Evolutionary conservation across 2,888 invertebrate genomes (phyloP).

Genomic region (Folsomia candida): DNA sequence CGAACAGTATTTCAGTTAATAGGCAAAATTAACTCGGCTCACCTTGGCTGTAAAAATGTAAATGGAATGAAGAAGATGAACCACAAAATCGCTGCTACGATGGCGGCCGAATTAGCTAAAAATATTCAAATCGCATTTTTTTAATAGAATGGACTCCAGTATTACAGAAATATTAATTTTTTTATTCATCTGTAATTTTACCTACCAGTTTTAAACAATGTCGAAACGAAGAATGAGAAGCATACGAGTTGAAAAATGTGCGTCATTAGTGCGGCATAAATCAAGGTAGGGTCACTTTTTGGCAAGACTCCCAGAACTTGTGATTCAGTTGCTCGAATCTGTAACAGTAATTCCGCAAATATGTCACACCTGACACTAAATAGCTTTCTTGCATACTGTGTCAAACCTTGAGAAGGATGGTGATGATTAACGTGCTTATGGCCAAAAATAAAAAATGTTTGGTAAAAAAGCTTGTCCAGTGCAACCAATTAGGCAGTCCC

Average conservation of each 20-base stretch:
- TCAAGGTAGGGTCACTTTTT: conserved; percentile 17
- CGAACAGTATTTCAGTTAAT: too few relatives aligned
- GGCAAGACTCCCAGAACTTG: conserved; percentile 5
- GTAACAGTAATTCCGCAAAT: neutral
- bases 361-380: neutral
- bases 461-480: conserved; percentile 83
- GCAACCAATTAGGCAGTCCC: conserved; percentile 78
- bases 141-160: too few relatives aligned
- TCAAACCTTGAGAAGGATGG: conserved; percentile 53
- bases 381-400: too few relatives aligned
- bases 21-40: too few relatives aligned
- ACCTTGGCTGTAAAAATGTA: conserved; percentile 63
- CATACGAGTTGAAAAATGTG: conserved; percentile 70
- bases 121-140: neutral
- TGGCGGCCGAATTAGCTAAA: conserved; percentile 73
- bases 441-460: conserved; percentile 70
- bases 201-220: conserved; percentile 75
- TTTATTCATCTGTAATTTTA: neutral
- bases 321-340: conserved; percentile 1
- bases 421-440: conserved; percentile 60
- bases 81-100: conserved; percentile 73
- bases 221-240: conserved; percentile 76
- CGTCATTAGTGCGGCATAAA: conserved; percentile 69
- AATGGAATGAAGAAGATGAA: conserved; percentile 73
- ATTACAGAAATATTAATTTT: too few relatives aligned